Conservation (phyloP, 2,797 vertebrate species). For the Helarctos malayanus region DNA sequence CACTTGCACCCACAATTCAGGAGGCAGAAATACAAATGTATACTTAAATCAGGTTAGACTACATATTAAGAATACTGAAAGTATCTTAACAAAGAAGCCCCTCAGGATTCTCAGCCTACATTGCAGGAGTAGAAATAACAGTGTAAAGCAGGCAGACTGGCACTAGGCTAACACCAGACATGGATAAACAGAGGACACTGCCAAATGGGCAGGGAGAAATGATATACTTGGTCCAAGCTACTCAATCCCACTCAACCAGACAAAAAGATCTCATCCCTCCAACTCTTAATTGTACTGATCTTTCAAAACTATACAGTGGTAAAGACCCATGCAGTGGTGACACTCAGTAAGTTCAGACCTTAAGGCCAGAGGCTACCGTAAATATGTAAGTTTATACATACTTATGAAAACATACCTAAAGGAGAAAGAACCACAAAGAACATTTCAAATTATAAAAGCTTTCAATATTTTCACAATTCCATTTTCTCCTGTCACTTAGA, state of each 20-base stretch:
- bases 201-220: not conserved
- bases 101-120: not conserved
- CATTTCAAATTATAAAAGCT: slow-evolving; percentile 48
- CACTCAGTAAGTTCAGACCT: not conserved
- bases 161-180: not conserved
- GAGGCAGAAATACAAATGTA: slow-evolving; percentile 37
- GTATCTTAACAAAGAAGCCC: slow-evolving; percentile 21
- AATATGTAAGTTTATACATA: not conserved
- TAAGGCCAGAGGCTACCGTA: not conserved
- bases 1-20: not conserved
- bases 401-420: slow-evolving; percentile 26
- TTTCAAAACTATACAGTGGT: not conserved
- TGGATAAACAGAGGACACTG: not conserved
- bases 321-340: not conserved
- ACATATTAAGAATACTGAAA: slow-evolving; percentile 10
- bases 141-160: not conserved
- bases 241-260: not conserved
- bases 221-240: not conserved
- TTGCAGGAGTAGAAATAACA: slow-evolving; percentile 4
- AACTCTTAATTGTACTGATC: not conserved
- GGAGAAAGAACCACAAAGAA: slow-evolving; percentile 42
- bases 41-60: not conserved
- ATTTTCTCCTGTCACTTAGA: slow-evolving; percentile 31
- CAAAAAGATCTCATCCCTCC: not conserved
- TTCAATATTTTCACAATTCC: slow-evolving; percentile 29